Evolutionary conservation across 2,113 vertebrate species (phyloP), one percentile per base, ranked within the genome.

Genomic region (Archocentrus centrarchus): DNA sequence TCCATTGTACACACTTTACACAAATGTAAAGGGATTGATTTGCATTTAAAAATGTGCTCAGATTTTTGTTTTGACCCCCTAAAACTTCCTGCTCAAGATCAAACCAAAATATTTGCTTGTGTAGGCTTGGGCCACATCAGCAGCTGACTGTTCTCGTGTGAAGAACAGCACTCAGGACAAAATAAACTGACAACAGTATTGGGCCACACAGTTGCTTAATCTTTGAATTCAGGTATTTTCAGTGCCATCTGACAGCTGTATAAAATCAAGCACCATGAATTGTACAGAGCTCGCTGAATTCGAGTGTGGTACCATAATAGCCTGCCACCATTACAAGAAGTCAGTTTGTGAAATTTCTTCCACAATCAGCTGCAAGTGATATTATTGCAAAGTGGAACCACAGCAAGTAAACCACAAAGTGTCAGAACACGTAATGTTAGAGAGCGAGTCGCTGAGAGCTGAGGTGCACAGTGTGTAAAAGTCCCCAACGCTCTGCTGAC

Each of bases 311-410:
- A 50, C 22, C 30, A 41, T 50, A 70, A 70, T 39, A 30, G 41
- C 41, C 50, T 70, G 64, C 24, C 22, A 70, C 22, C 41, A 27
- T 68, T 68, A 41, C 64, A 50, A 70, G 17, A 13, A 50, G 64
- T 70, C 64, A 30, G 64, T 70, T 70, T 70, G 41, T 70, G 64
- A 70, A 50, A 70, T 70, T 70, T 24, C 64, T 17, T 47, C 3
- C 64, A 68, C 41, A 10, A 70, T 18, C 22, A 50, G 18, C 64
- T 50, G 64, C 64, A 30, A 50, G 64, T 50, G 47, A 18, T 18
- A 50, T 70, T 30, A 50, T 50, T 70, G 64, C 64, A 50, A 70
- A 70, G 41, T 70, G 64, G 64, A 68, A 68, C 15, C 0, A 1
- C 2, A 7, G 64, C 41, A 50, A 70, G 22, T 44, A 22, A 68